Conservation (phyloP, 1,140 invertebrate species). For the Plodia interpunctella region DNA sequence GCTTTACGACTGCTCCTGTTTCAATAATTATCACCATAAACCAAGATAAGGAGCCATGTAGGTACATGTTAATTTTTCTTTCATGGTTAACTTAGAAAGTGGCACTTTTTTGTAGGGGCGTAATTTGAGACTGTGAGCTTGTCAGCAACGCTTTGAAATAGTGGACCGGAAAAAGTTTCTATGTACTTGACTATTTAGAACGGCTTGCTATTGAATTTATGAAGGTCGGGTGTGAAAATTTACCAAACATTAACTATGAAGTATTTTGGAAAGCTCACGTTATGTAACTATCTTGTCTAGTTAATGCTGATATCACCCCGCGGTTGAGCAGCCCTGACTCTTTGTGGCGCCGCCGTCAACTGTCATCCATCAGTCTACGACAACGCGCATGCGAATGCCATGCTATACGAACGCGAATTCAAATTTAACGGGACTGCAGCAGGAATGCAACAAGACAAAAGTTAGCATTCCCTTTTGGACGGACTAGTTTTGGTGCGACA, state of each 20-base stretch:
- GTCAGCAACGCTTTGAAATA: slow-evolving; percentile 5
- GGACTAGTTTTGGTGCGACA: slow-evolving; percentile 29
- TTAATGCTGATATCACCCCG: neutral
- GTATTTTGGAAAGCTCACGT: too few species aligned
- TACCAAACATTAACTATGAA: too few species aligned
- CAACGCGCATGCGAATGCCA: slow-evolving; percentile 60
- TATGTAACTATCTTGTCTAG: too few species aligned
- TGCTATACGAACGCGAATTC: slow-evolving; percentile 40
- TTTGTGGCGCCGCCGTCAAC: slow-evolving; percentile 69
- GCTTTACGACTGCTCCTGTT: too few species aligned
- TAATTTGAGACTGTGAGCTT: slow-evolving; percentile 31
- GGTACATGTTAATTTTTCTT: too few species aligned
- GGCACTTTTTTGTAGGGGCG: neutral
- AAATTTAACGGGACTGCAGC: slow-evolving; percentile 67
- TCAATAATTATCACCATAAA: neutral
- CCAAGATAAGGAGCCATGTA: neutral
- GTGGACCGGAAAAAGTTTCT: too few species aligned
- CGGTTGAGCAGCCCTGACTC: slow-evolving; percentile 28
- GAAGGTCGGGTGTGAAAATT: too few species aligned
- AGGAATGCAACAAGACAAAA: slow-evolving; percentile 66
- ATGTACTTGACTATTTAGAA: too few species aligned
- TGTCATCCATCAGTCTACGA: slow-evolving; percentile 72
- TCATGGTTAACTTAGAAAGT: too few species aligned
- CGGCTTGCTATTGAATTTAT: too few species aligned
- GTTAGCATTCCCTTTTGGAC: slow-evolving; percentile 42